These are phyloP conservation scores for Nothobranchius kuhntae DNA, from an alignment of 2,113 vertebrate species.

Conservation along the genomic window DNA sequence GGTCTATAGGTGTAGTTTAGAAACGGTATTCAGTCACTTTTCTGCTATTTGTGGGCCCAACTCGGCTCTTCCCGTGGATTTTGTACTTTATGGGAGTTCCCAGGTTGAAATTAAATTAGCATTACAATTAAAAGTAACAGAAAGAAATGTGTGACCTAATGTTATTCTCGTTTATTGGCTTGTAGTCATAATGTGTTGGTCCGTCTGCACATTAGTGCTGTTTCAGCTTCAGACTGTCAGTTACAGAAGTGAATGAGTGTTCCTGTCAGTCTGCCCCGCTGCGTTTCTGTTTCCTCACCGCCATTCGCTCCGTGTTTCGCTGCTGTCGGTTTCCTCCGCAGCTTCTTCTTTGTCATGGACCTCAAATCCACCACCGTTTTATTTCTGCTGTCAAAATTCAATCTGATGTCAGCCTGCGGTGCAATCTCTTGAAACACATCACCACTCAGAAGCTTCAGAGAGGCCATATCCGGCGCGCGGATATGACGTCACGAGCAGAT, in stretches of 20 bases:
- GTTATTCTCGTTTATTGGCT: no score
- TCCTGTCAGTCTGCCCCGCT: no score
- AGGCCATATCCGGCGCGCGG: conserved; percentile 58
- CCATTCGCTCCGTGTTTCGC: conserved; percentile 54
- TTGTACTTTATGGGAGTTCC: background rate
- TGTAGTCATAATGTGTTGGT: no score
- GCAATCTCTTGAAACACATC: conserved; percentile 64
- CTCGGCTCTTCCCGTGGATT: background rate
- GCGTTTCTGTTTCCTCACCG: conserved; percentile 55
- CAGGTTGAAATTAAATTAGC: no score
- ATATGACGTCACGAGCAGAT: conserved; percentile 22
- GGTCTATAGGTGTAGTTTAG: background rate
- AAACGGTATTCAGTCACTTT: background rate
- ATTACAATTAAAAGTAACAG: no score
- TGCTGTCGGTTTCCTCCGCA: conserved; percentile 21
- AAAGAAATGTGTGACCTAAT: no score
- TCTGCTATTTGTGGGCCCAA: background rate
- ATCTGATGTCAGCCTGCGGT: background rate
- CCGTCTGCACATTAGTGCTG: no score
- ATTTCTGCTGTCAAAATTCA: background rate
- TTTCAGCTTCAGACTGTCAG: background rate
- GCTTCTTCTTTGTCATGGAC: conserved; percentile 42
- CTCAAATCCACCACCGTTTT: conserved; percentile 4
- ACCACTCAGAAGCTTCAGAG: conserved; percentile 29
- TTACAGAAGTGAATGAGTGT: background rate